These are phyloP conservation scores for Zophobas morio DNA, from an alignment of 1,140 invertebrate species.

Conservation along the genomic window DNA sequence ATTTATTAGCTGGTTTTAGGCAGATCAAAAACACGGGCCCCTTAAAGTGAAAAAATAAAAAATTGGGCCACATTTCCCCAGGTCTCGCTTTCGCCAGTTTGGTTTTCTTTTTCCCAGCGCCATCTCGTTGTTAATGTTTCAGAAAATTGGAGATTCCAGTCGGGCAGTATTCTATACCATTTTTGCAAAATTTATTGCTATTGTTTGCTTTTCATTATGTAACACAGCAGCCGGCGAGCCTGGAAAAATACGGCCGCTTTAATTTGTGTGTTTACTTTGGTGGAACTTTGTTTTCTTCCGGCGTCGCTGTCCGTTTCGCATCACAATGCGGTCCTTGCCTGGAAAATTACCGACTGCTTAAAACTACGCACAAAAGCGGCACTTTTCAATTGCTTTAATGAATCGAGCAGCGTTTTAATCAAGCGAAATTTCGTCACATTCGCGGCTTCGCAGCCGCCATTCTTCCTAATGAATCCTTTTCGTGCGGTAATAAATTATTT, in stretches of 20 bases:
- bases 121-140: too few species aligned
- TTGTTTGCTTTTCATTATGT: conserved; percentile 28
- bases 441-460: not conserved
- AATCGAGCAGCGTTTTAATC: not conserved
- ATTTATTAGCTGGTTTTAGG: too few species aligned
- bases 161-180: not conserved
- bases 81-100: too few species aligned
- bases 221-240: not conserved
- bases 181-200: conserved; percentile 3
- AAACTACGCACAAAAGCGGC: not conserved
- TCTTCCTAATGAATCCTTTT: conserved; percentile 31
- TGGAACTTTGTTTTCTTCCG: conserved; percentile 28
- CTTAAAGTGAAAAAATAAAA: too few species aligned
- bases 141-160: not conserved
- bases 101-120: too few species aligned
- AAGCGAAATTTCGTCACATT: not conserved
- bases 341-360: conserved; percentile 7
- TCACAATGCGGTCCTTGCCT: conserved; percentile 17
- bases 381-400: not conserved
- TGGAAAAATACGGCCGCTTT: conserved; percentile 27
- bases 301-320: conserved; percentile 1
- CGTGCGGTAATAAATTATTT: conserved; percentile 33
- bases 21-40: too few species aligned
- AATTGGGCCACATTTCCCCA: too few species aligned
- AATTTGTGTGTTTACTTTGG: conserved; percentile 35